Evolutionary conservation across 1,140 invertebrate species (phyloP).

Genomic region (Platyscapa corneri): DNA sequence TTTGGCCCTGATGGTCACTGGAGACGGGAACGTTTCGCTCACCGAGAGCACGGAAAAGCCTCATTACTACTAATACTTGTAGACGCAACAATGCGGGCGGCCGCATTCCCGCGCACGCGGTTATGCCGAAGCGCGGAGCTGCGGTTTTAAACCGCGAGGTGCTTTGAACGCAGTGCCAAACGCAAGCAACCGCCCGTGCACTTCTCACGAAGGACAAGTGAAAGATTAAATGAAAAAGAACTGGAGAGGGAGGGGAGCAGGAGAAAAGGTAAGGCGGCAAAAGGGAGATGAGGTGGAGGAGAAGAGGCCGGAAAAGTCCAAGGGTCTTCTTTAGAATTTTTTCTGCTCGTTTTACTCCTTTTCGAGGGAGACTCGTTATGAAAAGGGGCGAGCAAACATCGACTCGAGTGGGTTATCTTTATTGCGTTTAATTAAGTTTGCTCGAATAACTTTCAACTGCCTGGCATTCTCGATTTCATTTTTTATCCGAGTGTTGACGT

Average conservation of each 20-base stretch:
- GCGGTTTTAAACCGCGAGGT: not conserved
- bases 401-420: not conserved
- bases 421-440: not conserved
- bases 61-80: not conserved
- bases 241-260: not conserved
- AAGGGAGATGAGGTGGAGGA: not conserved
- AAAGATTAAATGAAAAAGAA: not conserved
- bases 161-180: not conserved
- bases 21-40: not conserved
- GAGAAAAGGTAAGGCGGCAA: not conserved
- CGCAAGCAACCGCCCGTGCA: not conserved
- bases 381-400: not conserved
- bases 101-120: slow-evolving; percentile 7
- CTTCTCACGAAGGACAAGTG: not conserved
- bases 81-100: slow-evolving; percentile 12
- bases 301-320: not conserved
- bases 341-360: not conserved
- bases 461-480: not conserved
- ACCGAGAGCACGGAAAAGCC: not conserved
- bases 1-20: slow-evolving; percentile 14
- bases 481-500: too few relatives aligned
- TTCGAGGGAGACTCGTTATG: not conserved
- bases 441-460: not conserved
- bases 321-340: not conserved
- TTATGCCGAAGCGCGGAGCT: not conserved